These are phyloP conservation scores for Nasonia giraulti DNA, from an alignment of 1,140 invertebrate species.

Conservation along the genomic window DNA sequence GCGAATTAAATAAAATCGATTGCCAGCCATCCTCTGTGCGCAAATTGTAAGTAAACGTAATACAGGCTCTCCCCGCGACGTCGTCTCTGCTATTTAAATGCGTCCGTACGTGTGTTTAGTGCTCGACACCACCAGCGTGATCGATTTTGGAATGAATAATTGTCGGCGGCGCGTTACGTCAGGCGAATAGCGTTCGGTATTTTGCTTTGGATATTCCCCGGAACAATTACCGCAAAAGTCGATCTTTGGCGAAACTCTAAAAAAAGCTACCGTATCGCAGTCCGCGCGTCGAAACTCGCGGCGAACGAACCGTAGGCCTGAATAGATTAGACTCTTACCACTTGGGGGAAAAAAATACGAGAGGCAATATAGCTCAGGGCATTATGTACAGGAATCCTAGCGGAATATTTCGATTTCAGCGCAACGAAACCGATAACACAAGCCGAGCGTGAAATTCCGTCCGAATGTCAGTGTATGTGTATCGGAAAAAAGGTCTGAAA, in stretches of 20 bases:
- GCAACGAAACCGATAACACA: background rate
- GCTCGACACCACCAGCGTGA: background rate
- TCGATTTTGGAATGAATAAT: conserved; percentile 47
- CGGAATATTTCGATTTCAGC: background rate
- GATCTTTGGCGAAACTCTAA: background rate
- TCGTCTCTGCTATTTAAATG: background rate
- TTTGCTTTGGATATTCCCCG: background rate
- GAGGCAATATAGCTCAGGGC: no score
- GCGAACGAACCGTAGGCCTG: no score
- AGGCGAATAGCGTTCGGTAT: background rate
- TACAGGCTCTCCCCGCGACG: no score
- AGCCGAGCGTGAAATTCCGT: background rate
- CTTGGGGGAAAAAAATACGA: background rate
- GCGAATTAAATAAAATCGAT: background rate
- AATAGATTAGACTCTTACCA: background rate
- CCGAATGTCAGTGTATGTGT: background rate
- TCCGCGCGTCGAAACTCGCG: no score
- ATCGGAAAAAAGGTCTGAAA: conserved; percentile 10
- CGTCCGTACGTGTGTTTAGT: background rate
- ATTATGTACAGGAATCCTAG: background rate
- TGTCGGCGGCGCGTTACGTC: conserved; percentile 28
- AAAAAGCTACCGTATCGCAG: background rate
- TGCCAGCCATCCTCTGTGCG: background rate
- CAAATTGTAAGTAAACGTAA: background rate
- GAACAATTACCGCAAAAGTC: background rate